These are phyloP conservation scores for Motacilla tschutschensis DNA, from an alignment of 2,113 vertebrate genomes.

Conservation along the genomic window DNA sequence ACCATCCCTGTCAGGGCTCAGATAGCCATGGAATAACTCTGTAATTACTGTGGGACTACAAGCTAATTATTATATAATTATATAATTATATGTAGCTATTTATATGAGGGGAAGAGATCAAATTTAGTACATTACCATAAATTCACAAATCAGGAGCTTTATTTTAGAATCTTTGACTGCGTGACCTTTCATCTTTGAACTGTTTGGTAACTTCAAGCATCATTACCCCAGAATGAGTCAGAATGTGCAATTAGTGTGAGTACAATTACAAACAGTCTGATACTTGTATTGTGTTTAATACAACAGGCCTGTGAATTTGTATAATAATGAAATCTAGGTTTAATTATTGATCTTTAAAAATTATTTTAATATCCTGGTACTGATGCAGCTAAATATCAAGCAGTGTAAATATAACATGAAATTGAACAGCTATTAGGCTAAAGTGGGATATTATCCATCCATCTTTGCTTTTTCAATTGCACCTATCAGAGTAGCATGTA, in stretches of 20 bases:
- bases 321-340: constrained; percentile 26
- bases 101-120: constrained; percentile 25
- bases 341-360: constrained; percentile 36
- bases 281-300: constrained; percentile 11
- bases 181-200: constrained; percentile 55
- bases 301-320: not conserved
- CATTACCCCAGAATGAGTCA: constrained; percentile 42
- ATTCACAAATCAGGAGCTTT: constrained; percentile 41
- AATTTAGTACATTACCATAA: constrained; percentile 36
- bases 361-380: not conserved
- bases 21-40: not conserved
- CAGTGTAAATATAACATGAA: not conserved
- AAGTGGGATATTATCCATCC: not conserved
- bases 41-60: not conserved
- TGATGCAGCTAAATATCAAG: constrained; percentile 5
- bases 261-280: not conserved
- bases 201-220: constrained; percentile 56
- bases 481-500: not conserved
- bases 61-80: constrained; percentile 39
- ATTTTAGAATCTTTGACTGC: constrained; percentile 36
- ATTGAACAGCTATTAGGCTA: not conserved
- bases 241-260: constrained; percentile 38
- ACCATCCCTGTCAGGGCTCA: not conserved
- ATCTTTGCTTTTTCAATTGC: not conserved
- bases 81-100: constrained; percentile 29